Evolutionary conservation across 2,113 vertebrate genomes (phyloP).

Genomic region (Gymnorhina tibicen): DNA sequence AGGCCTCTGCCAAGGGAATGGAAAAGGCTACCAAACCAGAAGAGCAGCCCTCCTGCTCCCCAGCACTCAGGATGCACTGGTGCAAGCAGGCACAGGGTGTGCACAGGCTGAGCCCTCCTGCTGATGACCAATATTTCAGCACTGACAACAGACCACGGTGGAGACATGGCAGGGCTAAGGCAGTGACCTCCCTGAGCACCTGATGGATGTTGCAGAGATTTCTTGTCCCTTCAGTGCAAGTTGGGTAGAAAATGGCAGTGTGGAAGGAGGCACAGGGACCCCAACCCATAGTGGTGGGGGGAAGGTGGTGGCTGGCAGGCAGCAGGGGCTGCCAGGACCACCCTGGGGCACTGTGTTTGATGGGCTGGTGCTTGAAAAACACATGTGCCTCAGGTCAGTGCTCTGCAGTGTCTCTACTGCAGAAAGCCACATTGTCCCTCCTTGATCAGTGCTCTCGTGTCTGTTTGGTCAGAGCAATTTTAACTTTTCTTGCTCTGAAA

Average conservation of each 20-base stretch:
- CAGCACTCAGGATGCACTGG: fast-evolving
- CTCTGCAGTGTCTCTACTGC: not conserved
- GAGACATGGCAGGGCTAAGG: not conserved
- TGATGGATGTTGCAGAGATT: not conserved
- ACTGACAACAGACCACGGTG: not conserved
- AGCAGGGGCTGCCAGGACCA: not conserved
- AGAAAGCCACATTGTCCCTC: not conserved
- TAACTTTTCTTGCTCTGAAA: not conserved
- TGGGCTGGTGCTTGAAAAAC: not conserved
- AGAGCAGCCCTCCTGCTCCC: not conserved
- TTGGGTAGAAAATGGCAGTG: not conserved
- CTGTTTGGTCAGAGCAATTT: not conserved
- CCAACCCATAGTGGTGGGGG: fast-evolving
- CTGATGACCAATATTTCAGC: not conserved
- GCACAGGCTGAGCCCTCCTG: not conserved
- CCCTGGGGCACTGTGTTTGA: not conserved
- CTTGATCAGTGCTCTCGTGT: not conserved
- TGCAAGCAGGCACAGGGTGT: not conserved
- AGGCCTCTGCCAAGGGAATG: not conserved
- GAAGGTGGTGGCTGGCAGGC: not conserved
- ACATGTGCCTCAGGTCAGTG: not conserved
- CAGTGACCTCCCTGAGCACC: not conserved
- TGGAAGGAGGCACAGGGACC: not conserved
- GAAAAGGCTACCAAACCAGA: not conserved
- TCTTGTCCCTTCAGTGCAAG: not conserved